phyloP scores from a whole-genome alignment of 1,140 invertebrate genomes.

The Sinonovacula constricta region DNA sequence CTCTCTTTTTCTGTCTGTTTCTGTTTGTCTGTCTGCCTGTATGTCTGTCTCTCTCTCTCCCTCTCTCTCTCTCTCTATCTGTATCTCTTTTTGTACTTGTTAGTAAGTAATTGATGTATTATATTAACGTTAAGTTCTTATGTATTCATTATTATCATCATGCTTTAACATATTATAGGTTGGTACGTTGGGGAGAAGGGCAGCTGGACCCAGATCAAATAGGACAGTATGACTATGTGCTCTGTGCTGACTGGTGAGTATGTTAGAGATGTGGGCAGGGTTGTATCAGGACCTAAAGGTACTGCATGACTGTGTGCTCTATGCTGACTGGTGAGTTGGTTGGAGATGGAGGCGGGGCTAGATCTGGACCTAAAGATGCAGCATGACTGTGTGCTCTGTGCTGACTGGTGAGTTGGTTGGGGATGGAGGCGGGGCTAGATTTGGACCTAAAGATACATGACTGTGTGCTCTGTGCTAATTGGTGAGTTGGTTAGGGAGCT shows the following conservation, averaged over 20 bases:
- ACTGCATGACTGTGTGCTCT: conserved; percentile 85
- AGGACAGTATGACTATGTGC: conserved; percentile 83
- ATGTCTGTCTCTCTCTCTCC: too few species aligned
- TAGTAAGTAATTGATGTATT: too few species aligned
- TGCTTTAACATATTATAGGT: conserved; percentile 54
- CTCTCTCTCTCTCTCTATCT: too few species aligned
- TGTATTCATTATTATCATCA: neutral
- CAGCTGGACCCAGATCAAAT: conserved; percentile 56
- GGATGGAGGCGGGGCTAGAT: conserved; percentile 21
- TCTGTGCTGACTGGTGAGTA: conserved; percentile 86
- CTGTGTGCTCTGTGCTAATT: conserved; percentile 88
- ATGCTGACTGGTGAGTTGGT: conserved; percentile 84
- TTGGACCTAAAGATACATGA: conserved; percentile 81
- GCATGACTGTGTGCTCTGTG: conserved; percentile 87
- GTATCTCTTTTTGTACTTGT: too few species aligned
- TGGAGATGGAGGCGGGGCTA: neutral
- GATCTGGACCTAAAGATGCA: conserved; percentile 61
- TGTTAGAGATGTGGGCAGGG: neutral
- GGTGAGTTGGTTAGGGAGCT: conserved; percentile 73
- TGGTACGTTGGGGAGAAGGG: conserved; percentile 71
- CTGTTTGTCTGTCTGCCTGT: too few species aligned
- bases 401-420: conserved; percentile 83
- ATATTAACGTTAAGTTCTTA: too few species aligned
- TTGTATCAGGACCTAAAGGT: conserved; percentile 58
- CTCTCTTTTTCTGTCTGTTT: too few species aligned